phyloP scores from a whole-genome alignment of 2,797 vertebrate species.

The Sebastes iracundus region DNA sequence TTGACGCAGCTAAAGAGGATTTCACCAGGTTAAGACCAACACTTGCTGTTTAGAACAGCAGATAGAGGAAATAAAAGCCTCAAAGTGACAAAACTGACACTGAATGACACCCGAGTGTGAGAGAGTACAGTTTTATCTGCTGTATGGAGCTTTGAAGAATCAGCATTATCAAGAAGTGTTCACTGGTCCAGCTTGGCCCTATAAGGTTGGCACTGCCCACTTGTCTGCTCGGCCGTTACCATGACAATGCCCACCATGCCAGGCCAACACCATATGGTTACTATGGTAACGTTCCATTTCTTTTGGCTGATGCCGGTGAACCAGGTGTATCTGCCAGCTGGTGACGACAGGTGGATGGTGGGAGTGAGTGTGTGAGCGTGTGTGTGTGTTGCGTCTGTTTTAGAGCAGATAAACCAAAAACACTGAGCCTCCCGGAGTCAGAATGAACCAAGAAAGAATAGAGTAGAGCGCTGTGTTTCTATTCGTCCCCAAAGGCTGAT shows the following conservation, averaged over 20 bases:
- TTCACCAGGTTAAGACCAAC: neutral
- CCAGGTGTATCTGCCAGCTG: conserved; percentile 82
- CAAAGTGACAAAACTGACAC: neutral
- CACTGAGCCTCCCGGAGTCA: conserved; percentile 27
- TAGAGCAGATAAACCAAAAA: conserved; percentile 56
- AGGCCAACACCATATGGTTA: conserved; percentile 76
- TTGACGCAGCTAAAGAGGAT: neutral
- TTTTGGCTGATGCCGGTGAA: conserved; percentile 65
- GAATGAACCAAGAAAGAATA: neutral
- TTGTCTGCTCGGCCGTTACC: conserved; percentile 69
- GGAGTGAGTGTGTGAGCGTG: conserved; percentile 46
- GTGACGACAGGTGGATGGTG: conserved; percentile 78
- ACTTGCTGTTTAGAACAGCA: neutral
- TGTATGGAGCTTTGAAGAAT: neutral
- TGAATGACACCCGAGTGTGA: neutral
- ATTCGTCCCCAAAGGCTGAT: neutral
- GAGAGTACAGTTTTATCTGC: neutral
- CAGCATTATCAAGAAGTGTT: neutral
- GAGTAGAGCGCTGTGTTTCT: neutral
- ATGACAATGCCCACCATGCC: conserved; percentile 71
- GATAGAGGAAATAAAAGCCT: neutral
- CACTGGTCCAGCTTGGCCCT: conserved; percentile 37
- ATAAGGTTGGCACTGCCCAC: conserved; percentile 61
- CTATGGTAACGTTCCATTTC: conserved; percentile 63
- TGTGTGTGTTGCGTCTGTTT: conserved; percentile 41